Evolutionary conservation across 2,113 vertebrate species (phyloP), one percentile per base, ranked within the genome.

Genomic region (Tachycineta bicolor): DNA sequence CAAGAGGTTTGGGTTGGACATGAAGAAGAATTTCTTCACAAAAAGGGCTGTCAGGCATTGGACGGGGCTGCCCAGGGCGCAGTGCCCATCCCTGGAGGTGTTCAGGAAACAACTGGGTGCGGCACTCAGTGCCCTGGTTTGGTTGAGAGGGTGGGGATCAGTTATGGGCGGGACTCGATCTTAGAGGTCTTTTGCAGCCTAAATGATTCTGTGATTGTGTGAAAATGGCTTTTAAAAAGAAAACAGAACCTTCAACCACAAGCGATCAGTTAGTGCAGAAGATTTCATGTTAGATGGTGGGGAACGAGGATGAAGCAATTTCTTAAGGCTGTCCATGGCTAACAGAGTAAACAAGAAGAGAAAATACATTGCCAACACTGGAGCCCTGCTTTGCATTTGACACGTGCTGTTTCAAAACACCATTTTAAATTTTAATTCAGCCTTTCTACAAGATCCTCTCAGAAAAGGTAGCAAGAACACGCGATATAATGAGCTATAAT

Each of bases 401-500:
- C 68, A 75, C 1, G 12, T 3, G 33, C 28, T 41, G 37, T 29
- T 56, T 60, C 64, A 63, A 78, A 88, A 83, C 60, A 56, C 44
- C 24, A 41, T 60, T 90, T 87, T 13, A 25, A 70, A 77, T 96
- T 91, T 75, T 76, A 67, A 89, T 90, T 80, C 47, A 58, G 47
- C 88, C 76, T 64, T 83, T 96, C 34, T 28, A 69, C 25, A 94
- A 78, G 81, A 65, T 19, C 12, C 76, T 86, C 62, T 86, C 44
- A 64, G 53, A 84, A 93, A 91, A 96, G 81, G 71, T 29, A 74
- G 80, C 23, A 80, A 86, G 65, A 68, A 89, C 24, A 83, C 31
- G 25, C 56, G 83, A 60, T 77, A 71, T 81, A 96, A 97, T 85
- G 89, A 93, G 94, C 69, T 82, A 33, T 81, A 97, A 97, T 82